Evolutionary conservation across 2,113 vertebrate species (phyloP).

Genomic region (Malurus cyaneus): DNA sequence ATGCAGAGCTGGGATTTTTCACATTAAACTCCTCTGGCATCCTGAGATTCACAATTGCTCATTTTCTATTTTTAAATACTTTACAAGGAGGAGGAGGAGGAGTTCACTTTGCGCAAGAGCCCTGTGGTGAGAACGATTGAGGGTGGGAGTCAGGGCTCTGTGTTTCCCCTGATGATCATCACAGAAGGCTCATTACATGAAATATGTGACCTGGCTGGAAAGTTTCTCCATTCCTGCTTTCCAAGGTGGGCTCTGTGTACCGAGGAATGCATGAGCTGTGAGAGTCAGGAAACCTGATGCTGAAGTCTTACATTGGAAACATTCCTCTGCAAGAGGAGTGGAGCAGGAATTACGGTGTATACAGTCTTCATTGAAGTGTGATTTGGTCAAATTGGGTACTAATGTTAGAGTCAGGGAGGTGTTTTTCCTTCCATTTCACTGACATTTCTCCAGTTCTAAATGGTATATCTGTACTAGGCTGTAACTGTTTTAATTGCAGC

Average conservation of each 20-base stretch:
- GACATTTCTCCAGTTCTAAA: background rate
- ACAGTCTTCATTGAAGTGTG: background rate
- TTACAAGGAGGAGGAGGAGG: background rate
- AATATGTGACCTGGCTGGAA: background rate
- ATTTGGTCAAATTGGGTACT: background rate
- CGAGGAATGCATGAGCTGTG: background rate
- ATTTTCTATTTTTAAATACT: background rate
- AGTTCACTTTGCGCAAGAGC: background rate
- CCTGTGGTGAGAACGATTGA: background rate
- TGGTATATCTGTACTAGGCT: background rate
- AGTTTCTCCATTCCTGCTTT: background rate
- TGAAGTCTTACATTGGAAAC: background rate
- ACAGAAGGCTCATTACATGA: background rate
- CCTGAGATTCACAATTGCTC: background rate
- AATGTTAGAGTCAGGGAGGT: background rate
- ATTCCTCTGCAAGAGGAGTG: background rate
- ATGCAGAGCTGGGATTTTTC: background rate
- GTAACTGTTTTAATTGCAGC: background rate
- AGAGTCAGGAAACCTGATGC: slow-evolving; percentile 15
- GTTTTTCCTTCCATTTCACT: background rate
- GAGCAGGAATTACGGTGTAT: background rate
- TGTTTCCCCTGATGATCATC: background rate
- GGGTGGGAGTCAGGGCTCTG: background rate
- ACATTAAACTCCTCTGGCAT: background rate
- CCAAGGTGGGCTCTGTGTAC: background rate